Evolutionary conservation across 2,113 vertebrate species (phyloP).

Genomic region (Accipiter cooperii): DNA sequence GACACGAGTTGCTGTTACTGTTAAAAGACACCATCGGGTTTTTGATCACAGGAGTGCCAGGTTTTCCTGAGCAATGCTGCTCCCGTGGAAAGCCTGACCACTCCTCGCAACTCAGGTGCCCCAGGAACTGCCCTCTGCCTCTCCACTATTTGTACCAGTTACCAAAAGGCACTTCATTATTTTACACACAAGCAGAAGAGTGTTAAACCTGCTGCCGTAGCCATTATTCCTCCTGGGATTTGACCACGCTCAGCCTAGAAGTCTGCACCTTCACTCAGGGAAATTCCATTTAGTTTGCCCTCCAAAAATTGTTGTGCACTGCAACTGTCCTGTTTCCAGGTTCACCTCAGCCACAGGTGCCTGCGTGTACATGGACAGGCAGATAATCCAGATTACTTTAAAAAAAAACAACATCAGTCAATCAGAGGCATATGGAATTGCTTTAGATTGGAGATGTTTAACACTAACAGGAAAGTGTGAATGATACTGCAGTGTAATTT

Average conservation of each 20-base stretch:
- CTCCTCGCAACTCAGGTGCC: background rate
- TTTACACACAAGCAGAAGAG: background rate
- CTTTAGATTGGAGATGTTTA: background rate
- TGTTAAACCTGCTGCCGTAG: background rate
- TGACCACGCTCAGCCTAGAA: background rate
- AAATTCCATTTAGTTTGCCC: background rate
- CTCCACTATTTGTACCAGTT: background rate
- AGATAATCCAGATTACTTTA: background rate
- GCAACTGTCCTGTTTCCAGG: background rate
- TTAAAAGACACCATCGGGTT: background rate
- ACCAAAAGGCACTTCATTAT: background rate
- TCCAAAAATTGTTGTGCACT: background rate
- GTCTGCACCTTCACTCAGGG: background rate
- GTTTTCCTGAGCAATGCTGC: background rate
- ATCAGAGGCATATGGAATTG: background rate
- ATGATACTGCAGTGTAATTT: background rate
- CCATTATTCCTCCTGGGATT: background rate
- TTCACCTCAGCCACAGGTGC: background rate
- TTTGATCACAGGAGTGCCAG: background rate
- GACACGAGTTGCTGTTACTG: accelerated
- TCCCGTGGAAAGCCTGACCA: accelerated
- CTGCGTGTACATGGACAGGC: background rate
- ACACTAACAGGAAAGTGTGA: background rate
- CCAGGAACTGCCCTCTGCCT: background rate
- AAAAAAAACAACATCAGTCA: background rate